Evolutionary conservation across 2,888 invertebrate genomes (phyloP).

Genomic region (Matsumyia berberina): DNA sequence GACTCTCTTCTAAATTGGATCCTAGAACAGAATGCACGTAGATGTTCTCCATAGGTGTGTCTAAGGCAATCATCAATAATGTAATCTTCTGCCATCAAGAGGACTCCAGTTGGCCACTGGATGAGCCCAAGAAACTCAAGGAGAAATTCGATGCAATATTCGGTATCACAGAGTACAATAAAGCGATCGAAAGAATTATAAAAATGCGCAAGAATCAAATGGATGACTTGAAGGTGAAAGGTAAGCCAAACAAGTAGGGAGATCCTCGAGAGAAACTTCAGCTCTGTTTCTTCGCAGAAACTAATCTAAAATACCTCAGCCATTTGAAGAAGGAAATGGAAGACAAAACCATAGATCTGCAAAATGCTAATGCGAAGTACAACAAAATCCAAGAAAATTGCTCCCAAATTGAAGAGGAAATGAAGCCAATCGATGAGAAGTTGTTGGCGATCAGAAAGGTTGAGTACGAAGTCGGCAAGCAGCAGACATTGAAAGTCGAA

Average conservation of each 20-base stretch:
- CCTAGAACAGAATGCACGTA: neutral
- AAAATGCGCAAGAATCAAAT: slow-evolving; percentile 88
- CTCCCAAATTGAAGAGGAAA: slow-evolving; percentile 85
- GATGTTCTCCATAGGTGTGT: slow-evolving; percentile 87
- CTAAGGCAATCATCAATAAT: slow-evolving; percentile 96
- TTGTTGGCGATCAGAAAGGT: slow-evolving; percentile 85
- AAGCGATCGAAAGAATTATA: slow-evolving; percentile 91
- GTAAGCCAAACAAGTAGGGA: slow-evolving; percentile 80
- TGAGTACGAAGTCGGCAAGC: slow-evolving; percentile 85
- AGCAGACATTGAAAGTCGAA: slow-evolving; percentile 86
- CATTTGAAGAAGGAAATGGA: slow-evolving; percentile 87
- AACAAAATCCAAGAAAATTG: slow-evolving; percentile 87
- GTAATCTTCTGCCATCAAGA: slow-evolving; percentile 99
- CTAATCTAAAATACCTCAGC: slow-evolving; percentile 85
- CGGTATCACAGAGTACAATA: slow-evolving; percentile 96
- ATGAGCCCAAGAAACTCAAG: slow-evolving; percentile 96
- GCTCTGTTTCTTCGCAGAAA: slow-evolving; percentile 82
- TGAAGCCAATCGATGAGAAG: slow-evolving; percentile 86
- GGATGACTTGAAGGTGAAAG: slow-evolving; percentile 85
- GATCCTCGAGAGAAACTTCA: neutral
- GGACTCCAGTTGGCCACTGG: slow-evolving; percentile 98
- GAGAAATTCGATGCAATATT: slow-evolving; percentile 99
- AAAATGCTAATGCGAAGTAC: slow-evolving; percentile 87
- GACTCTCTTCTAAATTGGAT: neutral
- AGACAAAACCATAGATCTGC: slow-evolving; percentile 86